These are phyloP conservation scores for Aphelocoma coerulescens DNA, from an alignment of 2,113 vertebrate species.

Conservation along the genomic window DNA sequence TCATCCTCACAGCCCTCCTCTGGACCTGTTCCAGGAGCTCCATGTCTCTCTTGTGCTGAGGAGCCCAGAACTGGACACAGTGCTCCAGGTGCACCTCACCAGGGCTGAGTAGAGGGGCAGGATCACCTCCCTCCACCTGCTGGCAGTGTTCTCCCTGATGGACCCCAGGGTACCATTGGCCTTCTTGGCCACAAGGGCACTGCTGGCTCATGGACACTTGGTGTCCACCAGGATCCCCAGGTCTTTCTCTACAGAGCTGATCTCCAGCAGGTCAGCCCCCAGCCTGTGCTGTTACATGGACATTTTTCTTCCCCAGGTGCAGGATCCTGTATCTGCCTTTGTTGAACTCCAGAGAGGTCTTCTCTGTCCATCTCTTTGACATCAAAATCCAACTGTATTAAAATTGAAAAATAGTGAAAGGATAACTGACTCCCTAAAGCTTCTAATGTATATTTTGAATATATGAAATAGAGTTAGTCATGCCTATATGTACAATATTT, in stretches of 20 bases:
- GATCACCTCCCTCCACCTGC: not conserved
- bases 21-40: not conserved
- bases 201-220: not conserved
- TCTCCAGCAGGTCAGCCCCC: accelerated
- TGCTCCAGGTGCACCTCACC: not conserved
- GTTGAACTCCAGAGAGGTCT: not conserved
- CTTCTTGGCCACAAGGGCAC: too few relatives aligned
- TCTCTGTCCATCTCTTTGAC: not conserved
- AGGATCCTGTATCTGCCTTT: not conserved
- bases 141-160: accelerated
- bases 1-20: too few relatives aligned
- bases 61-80: not conserved
- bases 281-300: not conserved
- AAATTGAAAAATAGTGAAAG: not conserved
- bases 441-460: not conserved
- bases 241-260: not conserved
- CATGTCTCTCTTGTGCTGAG: not conserved
- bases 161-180: not conserved
- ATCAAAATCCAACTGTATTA: not conserved
- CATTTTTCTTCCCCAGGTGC: not conserved
- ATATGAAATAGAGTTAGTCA: not conserved
- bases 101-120: not conserved
- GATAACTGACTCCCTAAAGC: not conserved
- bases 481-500: not conserved
- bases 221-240: not conserved